Conservation (phyloP, 2,797 vertebrate genomes). For the Gobionotothen gibberifrons region DNA sequence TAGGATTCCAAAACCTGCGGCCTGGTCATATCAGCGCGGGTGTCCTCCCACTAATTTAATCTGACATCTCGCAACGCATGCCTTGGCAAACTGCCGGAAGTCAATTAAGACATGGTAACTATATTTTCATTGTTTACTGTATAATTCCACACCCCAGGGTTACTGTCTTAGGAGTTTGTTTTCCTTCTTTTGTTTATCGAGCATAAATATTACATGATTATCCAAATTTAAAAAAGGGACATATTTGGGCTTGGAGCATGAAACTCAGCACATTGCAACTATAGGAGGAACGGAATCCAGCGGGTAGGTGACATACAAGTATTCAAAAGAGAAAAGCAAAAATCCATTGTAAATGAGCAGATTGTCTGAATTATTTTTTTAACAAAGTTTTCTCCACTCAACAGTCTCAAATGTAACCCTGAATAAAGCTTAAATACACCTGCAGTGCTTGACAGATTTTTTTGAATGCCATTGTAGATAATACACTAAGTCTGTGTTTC, state of each 20-base stretch:
- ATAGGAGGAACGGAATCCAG: conserved; percentile 38
- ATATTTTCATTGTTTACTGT: conserved; percentile 77
- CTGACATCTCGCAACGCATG: conserved; percentile 60
- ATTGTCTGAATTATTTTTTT: not conserved
- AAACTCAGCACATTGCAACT: conserved; percentile 59
- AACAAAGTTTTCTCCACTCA: not conserved
- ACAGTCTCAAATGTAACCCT: conserved; percentile 9
- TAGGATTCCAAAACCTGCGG: conserved; percentile 49
- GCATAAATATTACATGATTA: conserved; percentile 76
- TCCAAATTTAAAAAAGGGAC: conserved; percentile 57
- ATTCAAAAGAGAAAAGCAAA: conserved; percentile 19
- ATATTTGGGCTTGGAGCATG: conserved; percentile 48
- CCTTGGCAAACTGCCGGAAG: conserved; percentile 60
- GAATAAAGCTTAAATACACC: conserved; percentile 8
- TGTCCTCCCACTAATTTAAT: conserved; percentile 62
- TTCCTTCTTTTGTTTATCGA: conserved; percentile 68
- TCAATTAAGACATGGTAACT: conserved; percentile 62
- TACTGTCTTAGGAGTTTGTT: conserved; percentile 44
- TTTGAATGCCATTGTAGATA: not conserved
- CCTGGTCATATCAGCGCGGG: conserved; percentile 43
- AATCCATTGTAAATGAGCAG: not conserved
- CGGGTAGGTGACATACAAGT: conserved; percentile 39
- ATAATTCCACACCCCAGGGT: conserved; percentile 65
- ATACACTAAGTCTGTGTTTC: conserved; percentile 11
- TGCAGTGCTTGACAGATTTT: conserved; percentile 23